Evolutionary conservation across 2,888 invertebrate genomes (phyloP), one percentile per base, ranked within the genome.

Genomic region (Dicycla oo): DNA sequence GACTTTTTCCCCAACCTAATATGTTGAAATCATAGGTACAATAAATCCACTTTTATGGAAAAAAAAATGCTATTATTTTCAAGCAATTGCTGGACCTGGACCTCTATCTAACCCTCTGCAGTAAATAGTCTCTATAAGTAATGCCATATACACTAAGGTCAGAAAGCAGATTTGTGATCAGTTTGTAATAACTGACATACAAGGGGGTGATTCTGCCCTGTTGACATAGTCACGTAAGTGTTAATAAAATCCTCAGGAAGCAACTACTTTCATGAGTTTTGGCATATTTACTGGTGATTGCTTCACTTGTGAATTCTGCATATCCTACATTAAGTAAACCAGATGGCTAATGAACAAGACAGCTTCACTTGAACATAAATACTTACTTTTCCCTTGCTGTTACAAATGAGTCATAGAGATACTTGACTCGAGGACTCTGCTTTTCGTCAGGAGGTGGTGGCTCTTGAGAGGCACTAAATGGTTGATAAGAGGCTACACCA

Each of bases 401-500:
- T 20, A 96, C 95, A 92, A 96, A 96, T 77, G 96, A 96, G 78
- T 97, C 97, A 90, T 97, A 96, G 5, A 96, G 89, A 77, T 95
- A 96, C 91, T 97, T 97, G 86, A 96, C 97, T 92, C 95, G 92
- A 7, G 97, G 97, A 49, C 97, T 93, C 73, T 97, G 97, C 88
- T 98, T 97, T 75, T 97, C 97, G 85, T 97, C 97, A 93, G 93
- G 97, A 95, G 91, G 98, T 97, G 89, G 97, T 94, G 90, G 98
- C 97, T 92, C 98, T 97, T 91, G 97, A 4, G 98, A 97, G 0
- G 99, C 98, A 74, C 98, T 98, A 89, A 99, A 99, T 5, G 99
- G 99, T 90, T 99, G 99, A 93, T 99, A 99, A 0, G 98, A 98
- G 47, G 98, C 97, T 2, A 98, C 97, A 13, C 97, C 97, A 82